phyloP scores from a whole-genome alignment of 2,113 vertebrate species.

The Phylloscopus whistleri region DNA sequence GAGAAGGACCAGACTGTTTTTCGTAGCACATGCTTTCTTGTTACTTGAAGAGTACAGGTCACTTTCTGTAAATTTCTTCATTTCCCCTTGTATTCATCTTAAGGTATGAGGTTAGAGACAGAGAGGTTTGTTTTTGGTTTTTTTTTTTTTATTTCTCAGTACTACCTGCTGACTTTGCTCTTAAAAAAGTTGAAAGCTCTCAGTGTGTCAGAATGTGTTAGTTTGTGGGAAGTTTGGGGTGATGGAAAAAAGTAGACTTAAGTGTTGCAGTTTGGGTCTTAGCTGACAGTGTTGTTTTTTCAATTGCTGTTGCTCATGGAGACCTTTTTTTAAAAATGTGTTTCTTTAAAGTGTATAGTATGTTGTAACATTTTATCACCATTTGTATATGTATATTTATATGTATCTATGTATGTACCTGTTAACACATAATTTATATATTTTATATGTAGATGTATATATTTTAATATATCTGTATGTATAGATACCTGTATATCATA shows the following conservation, averaged over 20 bases:
- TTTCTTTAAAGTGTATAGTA: background rate
- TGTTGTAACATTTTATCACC: background rate
- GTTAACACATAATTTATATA: background rate
- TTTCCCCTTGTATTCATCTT: background rate
- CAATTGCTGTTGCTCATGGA: background rate
- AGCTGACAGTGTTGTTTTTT: background rate
- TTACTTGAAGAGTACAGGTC: background rate
- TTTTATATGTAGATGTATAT: background rate
- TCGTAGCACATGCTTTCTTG: background rate
- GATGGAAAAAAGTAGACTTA: background rate
- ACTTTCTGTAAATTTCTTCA: background rate
- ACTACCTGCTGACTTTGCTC: background rate
- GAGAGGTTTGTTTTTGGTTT: too few species aligned
- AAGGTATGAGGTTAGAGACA: background rate
- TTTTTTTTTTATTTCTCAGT: background rate
- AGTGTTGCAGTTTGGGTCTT: background rate
- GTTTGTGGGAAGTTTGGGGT: background rate
- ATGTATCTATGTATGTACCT: background rate
- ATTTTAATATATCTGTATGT: background rate
- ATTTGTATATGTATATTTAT: background rate
- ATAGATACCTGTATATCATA: background rate
- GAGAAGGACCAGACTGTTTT: background rate
- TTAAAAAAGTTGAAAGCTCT: background rate
- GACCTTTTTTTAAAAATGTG: background rate
- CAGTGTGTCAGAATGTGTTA: background rate